Evolutionary conservation across 2,888 invertebrate genomes (phyloP).

Genomic region (Margaritifera margaritifera): DNA sequence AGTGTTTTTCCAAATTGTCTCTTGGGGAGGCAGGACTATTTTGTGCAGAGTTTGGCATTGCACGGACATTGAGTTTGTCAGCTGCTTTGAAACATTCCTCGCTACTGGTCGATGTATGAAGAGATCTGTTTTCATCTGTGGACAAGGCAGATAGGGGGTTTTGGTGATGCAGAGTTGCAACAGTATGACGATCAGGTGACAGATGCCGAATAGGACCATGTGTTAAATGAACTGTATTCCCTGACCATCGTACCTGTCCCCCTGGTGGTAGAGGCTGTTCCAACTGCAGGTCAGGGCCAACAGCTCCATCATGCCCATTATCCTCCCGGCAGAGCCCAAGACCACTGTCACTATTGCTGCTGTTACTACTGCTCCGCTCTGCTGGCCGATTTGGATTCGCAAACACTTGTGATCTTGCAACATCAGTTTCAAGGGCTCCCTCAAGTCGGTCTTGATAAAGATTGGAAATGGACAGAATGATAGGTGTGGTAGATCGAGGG

Average conservation of each 20-base stretch:
- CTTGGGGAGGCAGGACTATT: conserved; percentile 20
- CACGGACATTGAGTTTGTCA: conserved; percentile 79
- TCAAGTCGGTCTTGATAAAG: conserved; percentile 73
- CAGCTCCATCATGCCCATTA: conserved; percentile 63
- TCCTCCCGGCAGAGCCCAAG: conserved; percentile 75
- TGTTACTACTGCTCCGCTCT: conserved; percentile 83
- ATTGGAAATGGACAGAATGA: conserved; percentile 77
- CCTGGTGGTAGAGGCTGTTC: conserved; percentile 30
- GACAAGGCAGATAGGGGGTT: neutral
- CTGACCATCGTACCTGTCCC: conserved; percentile 40
- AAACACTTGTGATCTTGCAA: conserved; percentile 62
- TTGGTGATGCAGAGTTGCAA: conserved; percentile 31
- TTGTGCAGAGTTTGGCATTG: conserved; percentile 78
- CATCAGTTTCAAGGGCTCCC: conserved; percentile 57
- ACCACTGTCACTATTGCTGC: conserved; percentile 90
- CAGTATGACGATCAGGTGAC: conserved; percentile 42
- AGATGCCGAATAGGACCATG: conserved; percentile 44
- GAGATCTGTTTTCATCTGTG: conserved; percentile 6
- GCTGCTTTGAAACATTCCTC: conserved; percentile 44
- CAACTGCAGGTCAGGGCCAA: conserved; percentile 19
- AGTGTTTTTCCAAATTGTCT: conserved; percentile 61
- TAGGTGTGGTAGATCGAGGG: conserved; percentile 85
- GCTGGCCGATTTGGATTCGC: conserved; percentile 51
- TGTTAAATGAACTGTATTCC: conserved; percentile 35
- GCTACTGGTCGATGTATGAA: conserved; percentile 48